Conservation (phyloP, 2,797 vertebrate genomes). For the Falco berigora region DNA sequence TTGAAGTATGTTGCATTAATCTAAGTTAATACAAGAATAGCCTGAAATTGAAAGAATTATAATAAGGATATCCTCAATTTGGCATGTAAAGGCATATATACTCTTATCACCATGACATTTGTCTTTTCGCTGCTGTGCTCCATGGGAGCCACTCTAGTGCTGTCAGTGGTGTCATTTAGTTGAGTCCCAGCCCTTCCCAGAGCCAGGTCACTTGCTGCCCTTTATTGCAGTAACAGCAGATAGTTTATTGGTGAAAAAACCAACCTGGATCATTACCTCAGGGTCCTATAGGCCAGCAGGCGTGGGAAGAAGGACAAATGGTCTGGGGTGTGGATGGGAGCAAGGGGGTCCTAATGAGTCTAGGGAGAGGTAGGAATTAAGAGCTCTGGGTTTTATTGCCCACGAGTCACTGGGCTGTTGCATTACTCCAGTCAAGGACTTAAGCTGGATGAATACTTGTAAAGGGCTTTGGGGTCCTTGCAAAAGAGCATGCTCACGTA, state of each 20-base stretch:
- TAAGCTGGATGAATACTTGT: neutral
- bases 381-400: neutral
- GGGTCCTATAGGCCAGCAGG: accelerated
- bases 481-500: neutral
- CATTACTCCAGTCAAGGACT: neutral
- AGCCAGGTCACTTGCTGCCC: neutral
- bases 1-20: neutral
- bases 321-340: neutral
- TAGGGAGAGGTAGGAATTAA: neutral
- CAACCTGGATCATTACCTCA: neutral
- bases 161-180: neutral
- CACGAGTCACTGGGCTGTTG: accelerated
- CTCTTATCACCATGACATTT: neutral
- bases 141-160: neutral
- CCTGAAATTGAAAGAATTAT: neutral
- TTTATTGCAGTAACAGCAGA: neutral
- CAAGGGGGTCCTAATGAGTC: neutral
- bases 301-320: neutral
- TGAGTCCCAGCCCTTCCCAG: neutral
- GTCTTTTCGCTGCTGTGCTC: neutral
- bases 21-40: neutral
- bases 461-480: neutral
- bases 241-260: neutral
- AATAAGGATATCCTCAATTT: neutral
- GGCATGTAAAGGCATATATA: neutral